phyloP scores from a whole-genome alignment of 2,888 invertebrate genomes.

The Ennomos erosarius region DNA sequence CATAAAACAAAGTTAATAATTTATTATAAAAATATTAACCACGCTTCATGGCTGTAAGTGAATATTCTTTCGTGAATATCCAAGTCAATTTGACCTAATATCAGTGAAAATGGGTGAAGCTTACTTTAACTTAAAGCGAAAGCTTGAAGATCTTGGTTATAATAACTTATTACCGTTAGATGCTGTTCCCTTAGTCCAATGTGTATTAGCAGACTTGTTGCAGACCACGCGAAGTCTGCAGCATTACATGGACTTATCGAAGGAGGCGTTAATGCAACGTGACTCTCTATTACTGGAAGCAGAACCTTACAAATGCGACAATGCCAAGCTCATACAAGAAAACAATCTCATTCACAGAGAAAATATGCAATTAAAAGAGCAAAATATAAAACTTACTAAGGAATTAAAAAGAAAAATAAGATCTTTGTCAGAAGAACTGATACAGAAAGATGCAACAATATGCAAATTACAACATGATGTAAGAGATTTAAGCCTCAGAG shows the following conservation, averaged over 20 bases:
- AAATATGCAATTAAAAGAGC: constrained; percentile 87
- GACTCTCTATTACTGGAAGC: constrained; percentile 88
- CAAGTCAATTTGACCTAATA: too few species aligned
- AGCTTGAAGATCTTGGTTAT: constrained; percentile 94
- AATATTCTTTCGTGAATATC: too few species aligned
- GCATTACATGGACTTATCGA: constrained; percentile 91
- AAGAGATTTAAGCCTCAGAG: constrained; percentile 74
- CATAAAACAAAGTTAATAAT: too few species aligned
- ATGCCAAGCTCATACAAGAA: constrained; percentile 90
- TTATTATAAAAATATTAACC: too few species aligned
- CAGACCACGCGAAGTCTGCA: constrained; percentile 95
- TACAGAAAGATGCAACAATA: constrained; percentile 78
- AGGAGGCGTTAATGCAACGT: constrained; percentile 89
- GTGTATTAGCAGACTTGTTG: constrained; percentile 92
- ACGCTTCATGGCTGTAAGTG: too few species aligned
- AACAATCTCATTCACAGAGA: constrained; percentile 90
- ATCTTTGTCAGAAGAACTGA: constrained; percentile 86
- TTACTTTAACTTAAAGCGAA: constrained; percentile 84
- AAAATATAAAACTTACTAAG: constrained; percentile 83
- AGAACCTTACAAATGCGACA: constrained; percentile 93
- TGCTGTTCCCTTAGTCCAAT: constrained; percentile 92
- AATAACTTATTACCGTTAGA: constrained; percentile 90
- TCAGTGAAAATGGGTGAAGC: constrained; percentile 68
- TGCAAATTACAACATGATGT: constrained; percentile 75
- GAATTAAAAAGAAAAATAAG: constrained; percentile 87